Percentiles rank a stretch among this genome's conserved stretches.
phyloP scores from a whole-genome alignment of 2,888 invertebrate genomes.

The Actias luna region DNA sequence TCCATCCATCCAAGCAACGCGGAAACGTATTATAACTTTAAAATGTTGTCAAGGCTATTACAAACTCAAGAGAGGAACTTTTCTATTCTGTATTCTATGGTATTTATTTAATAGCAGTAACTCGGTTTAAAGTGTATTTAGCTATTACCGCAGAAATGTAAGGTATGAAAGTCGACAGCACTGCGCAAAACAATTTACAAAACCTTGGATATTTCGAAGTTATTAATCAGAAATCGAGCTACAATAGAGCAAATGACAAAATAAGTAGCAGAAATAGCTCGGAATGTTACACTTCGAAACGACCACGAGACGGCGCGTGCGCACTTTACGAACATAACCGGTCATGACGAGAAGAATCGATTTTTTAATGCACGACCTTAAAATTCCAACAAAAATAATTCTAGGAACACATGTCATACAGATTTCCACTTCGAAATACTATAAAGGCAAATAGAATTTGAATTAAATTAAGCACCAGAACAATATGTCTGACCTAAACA shows the following conservation, averaged over 20 bases:
- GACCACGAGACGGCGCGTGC: slow-evolving; percentile 72
- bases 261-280: slow-evolving; percentile 55
- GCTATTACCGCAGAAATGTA: neutral
- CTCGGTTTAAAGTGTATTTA: neutral
- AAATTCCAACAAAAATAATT: slow-evolving; percentile 38
- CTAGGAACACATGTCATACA: slow-evolving; percentile 23
- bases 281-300: slow-evolving; percentile 58
- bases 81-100: slow-evolving; percentile 46
- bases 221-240: slow-evolving; percentile 70
- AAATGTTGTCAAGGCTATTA: slow-evolving; percentile 54
- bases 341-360: slow-evolving; percentile 73
- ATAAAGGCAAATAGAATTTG: neutral
- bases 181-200: slow-evolving; percentile 20
- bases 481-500: neutral
- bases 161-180: neutral
- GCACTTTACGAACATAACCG: slow-evolving; percentile 55
- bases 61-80: slow-evolving; percentile 60
- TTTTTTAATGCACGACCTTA: slow-evolving; percentile 66
- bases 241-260: slow-evolving; percentile 70
- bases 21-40: slow-evolving; percentile 52
- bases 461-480: neutral
- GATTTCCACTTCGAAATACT: neutral
- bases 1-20: slow-evolving; percentile 36
- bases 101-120: slow-evolving; percentile 31
- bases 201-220: slow-evolving; percentile 63